A percentile compares a stretch with the other conserved stretches of the same genome.
Evolutionary conservation across 2,888 invertebrate genomes (phyloP).

Genomic region (Rotaria sp.): DNA sequence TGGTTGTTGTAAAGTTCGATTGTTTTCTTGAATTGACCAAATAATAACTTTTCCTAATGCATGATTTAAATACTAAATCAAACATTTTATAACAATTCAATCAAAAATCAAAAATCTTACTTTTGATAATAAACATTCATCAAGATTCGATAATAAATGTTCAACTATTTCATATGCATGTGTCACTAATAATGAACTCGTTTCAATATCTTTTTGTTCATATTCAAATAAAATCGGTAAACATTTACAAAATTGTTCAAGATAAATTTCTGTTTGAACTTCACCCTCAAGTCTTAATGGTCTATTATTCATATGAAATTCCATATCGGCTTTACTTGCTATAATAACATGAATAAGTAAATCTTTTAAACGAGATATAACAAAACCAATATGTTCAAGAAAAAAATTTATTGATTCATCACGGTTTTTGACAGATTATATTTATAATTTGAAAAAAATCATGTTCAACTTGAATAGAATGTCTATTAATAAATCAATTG

Average conservation of each 20-base stretch:
- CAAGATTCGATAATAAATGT: not conserved
- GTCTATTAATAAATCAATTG: too few species aligned
- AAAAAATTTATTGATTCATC: not conserved
- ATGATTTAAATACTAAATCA: not conserved
- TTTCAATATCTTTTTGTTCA: not conserved
- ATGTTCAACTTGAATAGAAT: not conserved
- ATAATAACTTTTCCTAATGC: not conserved
- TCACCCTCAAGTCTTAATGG: not conserved
- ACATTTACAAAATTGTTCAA: not conserved
- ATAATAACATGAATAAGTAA: not conserved
- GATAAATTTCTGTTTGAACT: constrained; percentile 13
- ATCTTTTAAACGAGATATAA: not conserved
- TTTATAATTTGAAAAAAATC: not conserved
- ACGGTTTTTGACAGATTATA: not conserved
- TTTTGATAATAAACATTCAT: constrained; percentile 2
- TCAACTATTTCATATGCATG: not conserved
- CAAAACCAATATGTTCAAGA: not conserved
- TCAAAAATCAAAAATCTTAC: not conserved
- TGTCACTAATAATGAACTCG: not conserved
- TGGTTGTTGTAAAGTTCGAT: not conserved
- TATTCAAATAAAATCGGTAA: not conserved
- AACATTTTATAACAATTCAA: not conserved
- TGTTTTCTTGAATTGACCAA: not conserved
- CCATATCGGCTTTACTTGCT: not conserved
- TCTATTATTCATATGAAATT: not conserved